Conservation (phyloP, 2,888 invertebrate genomes). For the Lochmaea capreae region DNA sequence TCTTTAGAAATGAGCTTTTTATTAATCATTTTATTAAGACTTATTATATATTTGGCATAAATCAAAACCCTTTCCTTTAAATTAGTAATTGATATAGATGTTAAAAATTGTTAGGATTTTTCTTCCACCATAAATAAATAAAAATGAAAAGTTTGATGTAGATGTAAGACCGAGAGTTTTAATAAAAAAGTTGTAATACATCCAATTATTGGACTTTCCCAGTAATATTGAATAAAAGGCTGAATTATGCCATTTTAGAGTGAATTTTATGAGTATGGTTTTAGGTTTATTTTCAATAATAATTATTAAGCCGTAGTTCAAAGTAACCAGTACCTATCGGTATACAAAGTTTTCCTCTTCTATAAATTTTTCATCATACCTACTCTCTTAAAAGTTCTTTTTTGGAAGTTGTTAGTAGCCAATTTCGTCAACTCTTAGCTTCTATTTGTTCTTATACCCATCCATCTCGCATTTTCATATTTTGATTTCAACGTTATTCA, state of each 20-base stretch:
- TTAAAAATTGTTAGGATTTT: constrained; percentile 14
- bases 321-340: too few relatives aligned
- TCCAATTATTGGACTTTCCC: constrained; percentile 12
- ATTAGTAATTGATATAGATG: constrained; percentile 14
- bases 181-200: constrained; percentile 7
- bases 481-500: too few relatives aligned
- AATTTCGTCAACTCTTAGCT: too few relatives aligned
- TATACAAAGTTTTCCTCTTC: too few relatives aligned
- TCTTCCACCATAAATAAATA: not conserved
- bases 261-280: constrained; percentile 10
- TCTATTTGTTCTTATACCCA: too few relatives aligned
- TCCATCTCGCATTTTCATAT: too few relatives aligned
- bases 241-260: constrained; percentile 22
- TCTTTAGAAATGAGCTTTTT: constrained; percentile 9
- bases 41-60: constrained; percentile 23
- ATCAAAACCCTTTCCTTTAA: constrained; percentile 19
- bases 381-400: too few relatives aligned
- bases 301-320: not conserved
- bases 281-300: constrained; percentile 3
- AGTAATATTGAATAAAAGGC: constrained; percentile 21
- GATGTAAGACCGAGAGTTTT: constrained; percentile 11
- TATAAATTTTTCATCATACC: too few relatives aligned
- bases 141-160: constrained; percentile 1
- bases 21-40: constrained; percentile 20
- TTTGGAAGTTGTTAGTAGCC: too few relatives aligned